phyloP scores from a whole-genome alignment of 2,113 vertebrate genomes.

The Mesitornis unicolor region DNA sequence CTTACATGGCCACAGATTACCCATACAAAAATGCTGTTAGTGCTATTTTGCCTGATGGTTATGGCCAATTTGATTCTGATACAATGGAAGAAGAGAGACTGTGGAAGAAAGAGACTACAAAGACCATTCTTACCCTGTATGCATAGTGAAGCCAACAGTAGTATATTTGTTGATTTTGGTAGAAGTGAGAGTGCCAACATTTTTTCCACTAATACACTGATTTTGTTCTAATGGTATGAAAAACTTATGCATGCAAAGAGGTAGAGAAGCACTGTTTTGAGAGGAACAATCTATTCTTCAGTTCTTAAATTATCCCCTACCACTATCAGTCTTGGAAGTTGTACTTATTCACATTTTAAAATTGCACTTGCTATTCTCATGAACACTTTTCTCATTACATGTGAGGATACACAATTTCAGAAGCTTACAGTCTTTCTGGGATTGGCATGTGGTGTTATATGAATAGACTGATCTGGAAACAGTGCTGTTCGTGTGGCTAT shows the following conservation, averaged over 20 bases:
- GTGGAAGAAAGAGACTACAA: neutral
- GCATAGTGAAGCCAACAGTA: neutral
- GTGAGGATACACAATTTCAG: neutral
- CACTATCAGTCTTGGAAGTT: neutral
- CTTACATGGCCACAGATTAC: neutral
- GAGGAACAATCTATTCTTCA: neutral
- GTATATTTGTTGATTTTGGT: neutral
- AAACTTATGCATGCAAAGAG: neutral
- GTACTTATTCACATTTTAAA: neutral
- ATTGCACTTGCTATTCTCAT: neutral
- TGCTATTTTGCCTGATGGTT: neutral
- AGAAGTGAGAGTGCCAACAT: neutral
- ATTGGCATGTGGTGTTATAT: neutral
- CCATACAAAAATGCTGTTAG: neutral
- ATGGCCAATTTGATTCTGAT: neutral
- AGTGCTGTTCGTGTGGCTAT: neutral
- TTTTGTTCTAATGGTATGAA: neutral
- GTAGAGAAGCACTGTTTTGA: neutral
- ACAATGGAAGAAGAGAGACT: neutral
- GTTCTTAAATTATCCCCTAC: neutral
- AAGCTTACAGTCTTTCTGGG: neutral
- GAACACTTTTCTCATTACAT: neutral
- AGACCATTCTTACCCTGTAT: neutral
- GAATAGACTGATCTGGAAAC: neutral
- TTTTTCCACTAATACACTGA: neutral